phyloP scores from a whole-genome alignment of 2,797 vertebrate genomes.

The Alca torda region DNA sequence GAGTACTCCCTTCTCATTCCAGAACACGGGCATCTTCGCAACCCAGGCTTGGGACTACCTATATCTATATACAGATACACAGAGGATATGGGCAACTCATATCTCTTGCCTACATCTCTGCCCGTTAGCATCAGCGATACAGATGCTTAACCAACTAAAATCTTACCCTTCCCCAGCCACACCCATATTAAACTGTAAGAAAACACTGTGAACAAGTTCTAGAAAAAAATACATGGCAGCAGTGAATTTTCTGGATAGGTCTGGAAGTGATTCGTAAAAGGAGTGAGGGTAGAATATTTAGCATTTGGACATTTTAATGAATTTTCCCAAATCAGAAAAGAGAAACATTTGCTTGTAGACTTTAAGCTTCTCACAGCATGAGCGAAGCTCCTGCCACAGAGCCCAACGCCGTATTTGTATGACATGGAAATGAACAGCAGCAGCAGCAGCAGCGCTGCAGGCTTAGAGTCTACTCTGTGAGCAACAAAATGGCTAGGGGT shows the following conservation, averaged over 20 bases:
- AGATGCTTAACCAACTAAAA: not conserved
- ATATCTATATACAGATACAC: fast-evolving
- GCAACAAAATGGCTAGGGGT: slow-evolving; percentile 63
- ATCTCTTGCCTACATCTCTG: not conserved
- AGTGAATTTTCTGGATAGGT: not conserved
- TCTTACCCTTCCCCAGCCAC: not conserved
- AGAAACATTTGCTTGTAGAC: slow-evolving; percentile 25
- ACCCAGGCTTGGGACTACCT: not conserved
- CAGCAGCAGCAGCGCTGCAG: slow-evolving; percentile 51
- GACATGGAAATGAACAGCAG: slow-evolving; percentile 68
- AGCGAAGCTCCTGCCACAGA: slow-evolving; percentile 51
- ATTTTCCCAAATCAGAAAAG: slow-evolving; percentile 29
- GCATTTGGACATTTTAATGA: not conserved
- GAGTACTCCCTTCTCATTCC: not conserved
- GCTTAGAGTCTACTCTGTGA: slow-evolving; percentile 16
- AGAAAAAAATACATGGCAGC: not conserved
- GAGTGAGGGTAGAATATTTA: slow-evolving; percentile 2
- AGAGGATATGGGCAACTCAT: not conserved
- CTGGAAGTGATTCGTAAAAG: slow-evolving; percentile 2
- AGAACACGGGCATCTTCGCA: not conserved
- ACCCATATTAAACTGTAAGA: not conserved
- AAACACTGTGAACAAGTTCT: not conserved
- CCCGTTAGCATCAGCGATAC: not conserved
- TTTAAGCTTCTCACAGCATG: slow-evolving; percentile 53
- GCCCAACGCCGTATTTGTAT: slow-evolving; percentile 38